Conservation (phyloP, 2,888 invertebrate species). For the Heliconius ethilla region DNA sequence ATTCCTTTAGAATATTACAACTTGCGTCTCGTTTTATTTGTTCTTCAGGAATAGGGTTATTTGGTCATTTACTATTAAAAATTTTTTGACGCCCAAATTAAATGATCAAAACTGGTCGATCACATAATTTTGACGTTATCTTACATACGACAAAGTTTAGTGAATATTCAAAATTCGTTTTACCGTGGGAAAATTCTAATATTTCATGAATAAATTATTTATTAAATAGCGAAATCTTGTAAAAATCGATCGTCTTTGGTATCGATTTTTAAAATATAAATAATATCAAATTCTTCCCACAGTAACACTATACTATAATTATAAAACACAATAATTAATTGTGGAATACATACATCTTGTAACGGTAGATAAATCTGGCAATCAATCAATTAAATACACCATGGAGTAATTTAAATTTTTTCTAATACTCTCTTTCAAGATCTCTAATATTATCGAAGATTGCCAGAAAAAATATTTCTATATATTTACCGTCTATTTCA, state of each 20-base stretch:
- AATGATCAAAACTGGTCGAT: constrained; percentile 61
- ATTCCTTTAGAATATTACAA: not conserved
- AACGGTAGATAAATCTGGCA: constrained; percentile 15
- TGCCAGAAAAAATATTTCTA: constrained; percentile 14
- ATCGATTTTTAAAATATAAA: not conserved
- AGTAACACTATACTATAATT: not conserved
- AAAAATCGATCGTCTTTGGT: not conserved
- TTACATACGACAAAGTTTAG: constrained; percentile 2
- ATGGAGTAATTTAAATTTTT: not conserved
- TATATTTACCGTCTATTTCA: not conserved
- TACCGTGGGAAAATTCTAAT: constrained; percentile 12
- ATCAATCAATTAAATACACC: not conserved
- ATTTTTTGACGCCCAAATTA: constrained; percentile 50
- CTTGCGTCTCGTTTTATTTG: not conserved
- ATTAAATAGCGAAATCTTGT: not conserved
- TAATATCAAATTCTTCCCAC: not conserved
- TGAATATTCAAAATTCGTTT: constrained; percentile 7
- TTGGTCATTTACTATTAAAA: constrained; percentile 36
- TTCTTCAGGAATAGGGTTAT: constrained; percentile 14
- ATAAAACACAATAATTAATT: not conserved
- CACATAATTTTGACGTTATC: constrained; percentile 54
- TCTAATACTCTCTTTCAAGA: constrained; percentile 8
- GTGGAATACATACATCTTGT: not conserved
- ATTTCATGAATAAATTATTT: not conserved
- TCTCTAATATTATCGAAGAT: not conserved